phyloP scores from a whole-genome alignment of 2,113 vertebrate species.

The Erythrolamprus reginae region DNA sequence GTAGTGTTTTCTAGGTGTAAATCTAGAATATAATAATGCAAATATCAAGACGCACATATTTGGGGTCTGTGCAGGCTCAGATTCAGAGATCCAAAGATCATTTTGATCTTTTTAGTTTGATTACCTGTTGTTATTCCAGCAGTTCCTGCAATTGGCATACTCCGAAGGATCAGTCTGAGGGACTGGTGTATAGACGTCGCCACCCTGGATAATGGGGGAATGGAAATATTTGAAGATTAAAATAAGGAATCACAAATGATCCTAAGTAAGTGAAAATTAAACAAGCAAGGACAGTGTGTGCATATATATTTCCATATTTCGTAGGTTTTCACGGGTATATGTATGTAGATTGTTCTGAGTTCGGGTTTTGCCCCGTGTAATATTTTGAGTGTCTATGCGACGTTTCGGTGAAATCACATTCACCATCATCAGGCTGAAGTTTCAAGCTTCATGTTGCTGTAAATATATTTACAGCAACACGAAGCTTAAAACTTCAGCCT shows the following conservation, averaged over 20 bases:
- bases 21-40: not conserved
- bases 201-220: slow-evolving; percentile 68
- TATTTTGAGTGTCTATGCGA: too few relatives aligned
- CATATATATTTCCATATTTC: too few relatives aligned
- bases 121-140: slow-evolving; percentile 93
- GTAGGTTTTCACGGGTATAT: too few relatives aligned
- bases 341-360: too few relatives aligned
- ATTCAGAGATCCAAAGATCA: not conserved
- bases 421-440: too few relatives aligned
- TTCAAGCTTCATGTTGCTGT: too few relatives aligned
- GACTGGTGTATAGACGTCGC: slow-evolving; percentile 75
- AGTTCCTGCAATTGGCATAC: slow-evolving; percentile 88
- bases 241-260: rapidly evolving
- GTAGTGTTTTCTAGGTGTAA: not conserved
- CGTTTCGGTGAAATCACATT: too few relatives aligned
- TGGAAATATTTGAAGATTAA: not conserved
- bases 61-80: not conserved
- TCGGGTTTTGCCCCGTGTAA: too few relatives aligned
- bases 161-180: slow-evolving; percentile 79
- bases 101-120: too few relatives aligned
- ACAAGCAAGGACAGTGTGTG: not conserved
- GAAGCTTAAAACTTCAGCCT: too few relatives aligned
- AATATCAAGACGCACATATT: not conserved
- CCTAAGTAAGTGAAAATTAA: not conserved
- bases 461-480: too few relatives aligned